A percentile compares a stretch with the other conserved stretches of the same genome.
Conservation (phyloP, 2,888 invertebrate species). For the Coleophora deauratella region DNA sequence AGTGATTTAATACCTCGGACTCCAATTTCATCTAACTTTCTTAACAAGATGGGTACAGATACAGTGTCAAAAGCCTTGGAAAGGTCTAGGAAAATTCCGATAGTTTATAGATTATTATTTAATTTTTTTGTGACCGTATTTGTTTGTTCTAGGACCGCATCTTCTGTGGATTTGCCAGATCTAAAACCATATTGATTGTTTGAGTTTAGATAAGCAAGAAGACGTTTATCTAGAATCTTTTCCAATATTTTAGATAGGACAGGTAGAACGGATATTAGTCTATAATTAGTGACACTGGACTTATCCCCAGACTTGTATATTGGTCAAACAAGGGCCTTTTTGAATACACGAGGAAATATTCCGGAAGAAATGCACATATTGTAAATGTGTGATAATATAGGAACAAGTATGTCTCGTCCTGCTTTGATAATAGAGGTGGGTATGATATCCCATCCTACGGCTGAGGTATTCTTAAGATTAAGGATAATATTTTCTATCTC, state of each 20-base stretch:
- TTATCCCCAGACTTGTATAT: too few species aligned
- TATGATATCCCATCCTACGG: too few species aligned
- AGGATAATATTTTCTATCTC: too few species aligned
- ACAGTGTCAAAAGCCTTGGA: too few species aligned
- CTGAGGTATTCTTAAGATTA: too few species aligned
- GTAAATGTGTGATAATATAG: too few species aligned
- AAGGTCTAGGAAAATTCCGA: constrained; percentile 1
- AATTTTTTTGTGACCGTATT: background rate
- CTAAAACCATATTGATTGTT: constrained; percentile 5
- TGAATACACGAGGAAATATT: too few species aligned
- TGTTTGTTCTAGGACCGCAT: background rate
- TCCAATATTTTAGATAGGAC: constrained; percentile 2
- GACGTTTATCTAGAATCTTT: background rate
- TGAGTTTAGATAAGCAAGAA: background rate
- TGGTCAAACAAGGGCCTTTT: too few species aligned
- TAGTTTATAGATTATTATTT: constrained; percentile 1
- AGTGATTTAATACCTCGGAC: constrained; percentile 2
- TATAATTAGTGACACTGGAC: background rate
- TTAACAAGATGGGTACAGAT: constrained; percentile 6
- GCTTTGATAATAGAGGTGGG: too few species aligned
- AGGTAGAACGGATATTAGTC: constrained; percentile 1
- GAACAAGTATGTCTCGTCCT: too few species aligned
- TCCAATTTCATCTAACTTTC: constrained; percentile 7
- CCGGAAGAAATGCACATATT: too few species aligned
- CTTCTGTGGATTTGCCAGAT: constrained; percentile 1